Base-by-base conservation (phyloP, 2,113 vertebrate genomes). In the Oxyura jamaicensis region DNA sequence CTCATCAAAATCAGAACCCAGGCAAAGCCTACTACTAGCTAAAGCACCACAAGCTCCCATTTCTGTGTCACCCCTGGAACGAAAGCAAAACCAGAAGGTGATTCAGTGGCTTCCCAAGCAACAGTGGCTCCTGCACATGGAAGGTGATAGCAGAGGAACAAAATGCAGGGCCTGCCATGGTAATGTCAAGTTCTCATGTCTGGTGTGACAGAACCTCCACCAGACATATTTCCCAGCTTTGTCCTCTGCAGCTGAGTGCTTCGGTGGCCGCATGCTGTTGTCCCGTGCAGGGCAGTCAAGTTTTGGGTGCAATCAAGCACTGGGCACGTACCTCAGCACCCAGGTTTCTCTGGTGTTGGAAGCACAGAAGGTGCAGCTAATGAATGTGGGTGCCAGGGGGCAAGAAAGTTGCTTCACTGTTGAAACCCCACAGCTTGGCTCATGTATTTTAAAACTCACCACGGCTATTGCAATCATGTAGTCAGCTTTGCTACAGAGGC, bases 211-310 rank as follows among this genome's bases (percentile, higher is more conserved):
- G n/a, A 48, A 8, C n/a, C 22, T 50, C 11, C 42, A 14, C 55
- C 20, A 11, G 50, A 35, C 8, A 0, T 4, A 16, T 22, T 50
- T 65, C 53, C 28, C 28, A 33, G 48, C 33, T 62, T 42, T 20
- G 13, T 16, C n/a, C 44, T 19, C 41, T 48, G 39, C 39, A 52
- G 25, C 36, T 29, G 12, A 5, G 9, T n/a, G 23, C 28, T 46
- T 52, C 1, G 1, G 14, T 10, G 13, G 16, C 22, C 10, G 6
- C 21, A 12, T 2, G 6, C 39, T 53, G 29, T 35, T 46, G 25
- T 21, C 4, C 5, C 21, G 1, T 10, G 39, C n/a, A 39, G 65
- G 39, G 25, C 59, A 35, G 5, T 6, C 31, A n/a, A 29, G 15
- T 20, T 65, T 58, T 25, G 23, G 46, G 36, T 39, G n/a, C 58